Conservation (phyloP, 2,113 vertebrate genomes). For the Bufo gargarizans region DNA sequence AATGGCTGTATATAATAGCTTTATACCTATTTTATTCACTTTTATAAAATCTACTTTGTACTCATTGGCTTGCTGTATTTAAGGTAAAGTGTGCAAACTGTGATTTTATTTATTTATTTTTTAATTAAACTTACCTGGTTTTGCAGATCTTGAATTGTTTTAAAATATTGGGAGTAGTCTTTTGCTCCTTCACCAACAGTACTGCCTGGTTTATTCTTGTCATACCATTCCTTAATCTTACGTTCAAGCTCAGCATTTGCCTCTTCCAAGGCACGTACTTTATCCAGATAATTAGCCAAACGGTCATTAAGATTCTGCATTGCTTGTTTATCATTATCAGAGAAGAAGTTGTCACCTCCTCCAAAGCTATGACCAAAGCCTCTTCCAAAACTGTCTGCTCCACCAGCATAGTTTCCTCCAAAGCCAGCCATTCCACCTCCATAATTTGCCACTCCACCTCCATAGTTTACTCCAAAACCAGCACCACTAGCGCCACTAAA, state of each 20-base stretch:
- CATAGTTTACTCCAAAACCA: conserved; percentile 47
- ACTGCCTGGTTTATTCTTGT: conserved; percentile 52
- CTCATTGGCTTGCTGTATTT: neutral
- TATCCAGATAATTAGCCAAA: conserved; percentile 81
- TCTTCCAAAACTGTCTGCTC: conserved; percentile 50
- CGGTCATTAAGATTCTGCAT: conserved; percentile 92
- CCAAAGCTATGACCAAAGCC: conserved; percentile 49
- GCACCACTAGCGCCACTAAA: neutral
- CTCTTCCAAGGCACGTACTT: conserved; percentile 76
- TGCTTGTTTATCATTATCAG: conserved; percentile 81
- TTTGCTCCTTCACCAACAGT: conserved; percentile 46
- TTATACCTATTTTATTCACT: neutral
- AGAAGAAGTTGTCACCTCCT: conserved; percentile 62
- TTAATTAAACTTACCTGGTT: conserved; percentile 67
- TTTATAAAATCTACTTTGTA: neutral
- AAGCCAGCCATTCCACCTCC: neutral
- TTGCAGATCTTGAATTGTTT: conserved; percentile 65
- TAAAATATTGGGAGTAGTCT: conserved; percentile 71
- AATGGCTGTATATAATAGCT: neutral
- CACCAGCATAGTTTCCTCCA: conserved; percentile 53
- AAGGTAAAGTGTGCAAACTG: too few species aligned
- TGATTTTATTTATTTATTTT: neutral
- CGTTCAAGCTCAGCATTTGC: conserved; percentile 78
- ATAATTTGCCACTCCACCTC: conserved; percentile 45
- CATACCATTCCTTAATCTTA: conserved; percentile 74